These are phyloP conservation scores for Aspidiotus rigidus DNA, from an alignment of 2,888 invertebrate genomes.

Conservation along the genomic window DNA sequence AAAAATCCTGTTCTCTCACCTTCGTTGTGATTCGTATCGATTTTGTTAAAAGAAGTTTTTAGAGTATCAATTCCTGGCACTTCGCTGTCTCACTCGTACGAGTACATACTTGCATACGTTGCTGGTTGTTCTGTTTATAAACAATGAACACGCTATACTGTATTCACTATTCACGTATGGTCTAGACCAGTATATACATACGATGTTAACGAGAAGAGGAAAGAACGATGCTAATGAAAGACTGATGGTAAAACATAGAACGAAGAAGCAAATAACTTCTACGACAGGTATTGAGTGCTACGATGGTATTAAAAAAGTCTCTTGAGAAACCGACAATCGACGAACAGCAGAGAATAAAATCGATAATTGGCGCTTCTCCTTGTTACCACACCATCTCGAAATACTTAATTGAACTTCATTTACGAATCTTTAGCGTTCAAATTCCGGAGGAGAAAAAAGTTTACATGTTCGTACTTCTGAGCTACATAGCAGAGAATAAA, in stretches of 20 bases:
- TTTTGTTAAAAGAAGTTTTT: conserved; percentile 1
- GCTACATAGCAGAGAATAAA: too few species aligned
- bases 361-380: conserved; percentile 2
- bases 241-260: too few species aligned
- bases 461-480: too few species aligned
- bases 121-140: not conserved
- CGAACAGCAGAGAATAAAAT: conserved; percentile 1
- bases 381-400: not conserved
- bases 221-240: too few species aligned
- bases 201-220: too few species aligned
- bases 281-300: too few species aligned
- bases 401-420: conserved; percentile 4
- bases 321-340: not conserved
- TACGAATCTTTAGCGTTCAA: not conserved
- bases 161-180: not conserved
- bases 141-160: not conserved
- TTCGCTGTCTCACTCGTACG: not conserved
- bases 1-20: conserved; percentile 2
- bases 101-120: not conserved
- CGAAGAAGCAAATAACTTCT: too few species aligned
- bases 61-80: not conserved
- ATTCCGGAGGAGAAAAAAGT: not conserved
- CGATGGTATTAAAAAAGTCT: too few species aligned
- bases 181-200: too few species aligned
- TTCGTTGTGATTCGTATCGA: conserved; percentile 2